phyloP scores from a whole-genome alignment of 1,140 invertebrate genomes.

The Drosophila aff. region DNA sequence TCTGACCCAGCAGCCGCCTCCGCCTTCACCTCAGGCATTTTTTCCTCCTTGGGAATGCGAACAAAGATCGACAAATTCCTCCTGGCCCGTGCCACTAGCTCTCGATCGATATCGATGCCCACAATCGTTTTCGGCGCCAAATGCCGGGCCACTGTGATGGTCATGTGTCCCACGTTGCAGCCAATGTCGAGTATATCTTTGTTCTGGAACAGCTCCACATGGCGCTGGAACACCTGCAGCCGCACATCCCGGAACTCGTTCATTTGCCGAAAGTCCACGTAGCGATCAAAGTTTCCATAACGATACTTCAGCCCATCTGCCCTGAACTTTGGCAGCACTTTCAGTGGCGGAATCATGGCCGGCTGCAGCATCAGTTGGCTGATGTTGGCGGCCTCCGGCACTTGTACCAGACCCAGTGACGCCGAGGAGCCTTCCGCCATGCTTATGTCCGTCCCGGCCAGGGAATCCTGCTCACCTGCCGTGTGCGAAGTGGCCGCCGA shows the following conservation, averaged over 20 bases:
- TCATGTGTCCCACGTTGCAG: conserved; percentile 98
- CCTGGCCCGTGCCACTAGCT: conserved; percentile 89
- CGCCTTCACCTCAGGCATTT: conserved; percentile 3
- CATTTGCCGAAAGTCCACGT: conserved; percentile 97
- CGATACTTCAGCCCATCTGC: conserved; percentile 92
- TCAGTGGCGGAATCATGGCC: conserved; percentile 57
- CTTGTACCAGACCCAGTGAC: not conserved
- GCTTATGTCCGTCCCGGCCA: conserved; percentile 35
- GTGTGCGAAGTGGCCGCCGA: conserved; percentile 77
- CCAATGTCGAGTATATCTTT: conserved; percentile 98
- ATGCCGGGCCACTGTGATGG: conserved; percentile 93
- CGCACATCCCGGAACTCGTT: conserved; percentile 92
- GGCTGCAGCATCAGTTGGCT: conserved; percentile 59
- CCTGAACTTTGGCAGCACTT: conserved; percentile 89
- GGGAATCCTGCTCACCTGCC: conserved; percentile 65
- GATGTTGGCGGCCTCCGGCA: conserved; percentile 2
- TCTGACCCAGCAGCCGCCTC: not conserved
- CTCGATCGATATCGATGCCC: conserved; percentile 98
- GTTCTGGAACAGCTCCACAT: conserved; percentile 93
- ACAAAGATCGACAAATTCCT: conserved; percentile 80
- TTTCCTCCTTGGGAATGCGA: conserved; percentile 68
- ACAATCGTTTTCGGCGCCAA: conserved; percentile 93
- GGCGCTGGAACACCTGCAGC: conserved; percentile 91
- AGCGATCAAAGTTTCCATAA: conserved; percentile 98
- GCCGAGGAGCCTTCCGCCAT: not conserved